phyloP scores from a whole-genome alignment of 2,888 invertebrate genomes.

The Acrobasis consociella region DNA sequence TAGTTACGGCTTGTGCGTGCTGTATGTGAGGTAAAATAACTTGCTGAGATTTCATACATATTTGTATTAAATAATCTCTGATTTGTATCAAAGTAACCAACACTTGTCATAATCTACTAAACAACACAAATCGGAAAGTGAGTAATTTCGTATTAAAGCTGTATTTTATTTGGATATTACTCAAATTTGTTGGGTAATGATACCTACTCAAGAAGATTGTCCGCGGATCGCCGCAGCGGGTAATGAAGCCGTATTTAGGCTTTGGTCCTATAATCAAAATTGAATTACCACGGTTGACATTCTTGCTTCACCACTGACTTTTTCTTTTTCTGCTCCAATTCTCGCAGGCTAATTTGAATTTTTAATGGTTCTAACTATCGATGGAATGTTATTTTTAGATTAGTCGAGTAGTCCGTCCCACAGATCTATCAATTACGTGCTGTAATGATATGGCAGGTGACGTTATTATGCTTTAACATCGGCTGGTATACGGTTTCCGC shows the following conservation, averaged over 20 bases:
- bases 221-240: conserved; percentile 71
- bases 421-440: conserved; percentile 39
- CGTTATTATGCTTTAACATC: conserved; percentile 31
- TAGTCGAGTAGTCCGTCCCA: conserved; percentile 35
- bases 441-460: conserved; percentile 42
- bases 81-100: not conserved
- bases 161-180: conserved; percentile 70
- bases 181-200: conserved; percentile 76
- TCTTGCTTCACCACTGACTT: conserved; percentile 68
- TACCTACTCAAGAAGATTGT: conserved; percentile 78
- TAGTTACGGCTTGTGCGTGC: conserved; percentile 5
- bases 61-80: not conserved
- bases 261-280: conserved; percentile 82
- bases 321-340: conserved; percentile 81
- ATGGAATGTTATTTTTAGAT: conserved; percentile 43
- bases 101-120: conserved; percentile 49
- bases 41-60: not conserved
- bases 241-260: conserved; percentile 79
- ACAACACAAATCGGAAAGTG: conserved; percentile 64
- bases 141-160: conserved; percentile 72
- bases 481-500: conserved; percentile 28
- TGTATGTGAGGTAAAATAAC: not conserved
- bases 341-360: conserved; percentile 67
- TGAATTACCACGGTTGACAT: conserved; percentile 81
- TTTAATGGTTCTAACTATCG: conserved; percentile 57